These are phyloP conservation scores for Phacellophora camtschatica DNA, from an alignment of 30 jellyfish, hydroid and myxozoan species.

Conservation along the genomic window DNA sequence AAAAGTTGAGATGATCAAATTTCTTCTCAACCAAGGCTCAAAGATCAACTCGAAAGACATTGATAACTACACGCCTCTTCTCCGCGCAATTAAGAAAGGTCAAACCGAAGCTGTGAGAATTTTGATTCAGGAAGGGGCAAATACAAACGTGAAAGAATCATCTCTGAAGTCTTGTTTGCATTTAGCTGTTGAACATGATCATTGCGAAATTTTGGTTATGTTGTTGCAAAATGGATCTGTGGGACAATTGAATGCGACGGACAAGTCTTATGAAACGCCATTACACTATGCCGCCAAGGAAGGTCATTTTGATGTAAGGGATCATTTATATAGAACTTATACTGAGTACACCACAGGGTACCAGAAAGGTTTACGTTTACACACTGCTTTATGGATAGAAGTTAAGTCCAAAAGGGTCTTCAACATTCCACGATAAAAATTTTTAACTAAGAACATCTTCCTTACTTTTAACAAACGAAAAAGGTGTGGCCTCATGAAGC, in stretches of 20 bases:
- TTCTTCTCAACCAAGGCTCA: constrained; percentile 70
- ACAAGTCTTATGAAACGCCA: constrained; percentile 81
- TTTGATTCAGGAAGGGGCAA: constrained; percentile 65
- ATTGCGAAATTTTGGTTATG: constrained; percentile 32
- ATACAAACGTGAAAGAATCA: constrained; percentile 51
- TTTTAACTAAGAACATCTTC: no score
- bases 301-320: no score
- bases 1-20: constrained; percentile 41
- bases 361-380: no score
- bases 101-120: constrained; percentile 79
- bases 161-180: constrained; percentile 73
- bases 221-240: constrained; percentile 59
- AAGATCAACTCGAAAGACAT: constrained; percentile 59
- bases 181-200: constrained; percentile 79
- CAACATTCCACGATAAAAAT: no score
- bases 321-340: constrained; percentile 21
- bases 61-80: constrained; percentile 84
- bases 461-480: no score
- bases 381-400: no score
- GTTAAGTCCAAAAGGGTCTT: no score
- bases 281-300: constrained; percentile 83
- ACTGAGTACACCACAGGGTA: no score
- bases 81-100: constrained; percentile 88
- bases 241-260: constrained; percentile 62
- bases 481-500: no score